Evolutionary conservation across 2,797 vertebrate species (phyloP).

Genomic region (Pempheris klunzingeri): DNA sequence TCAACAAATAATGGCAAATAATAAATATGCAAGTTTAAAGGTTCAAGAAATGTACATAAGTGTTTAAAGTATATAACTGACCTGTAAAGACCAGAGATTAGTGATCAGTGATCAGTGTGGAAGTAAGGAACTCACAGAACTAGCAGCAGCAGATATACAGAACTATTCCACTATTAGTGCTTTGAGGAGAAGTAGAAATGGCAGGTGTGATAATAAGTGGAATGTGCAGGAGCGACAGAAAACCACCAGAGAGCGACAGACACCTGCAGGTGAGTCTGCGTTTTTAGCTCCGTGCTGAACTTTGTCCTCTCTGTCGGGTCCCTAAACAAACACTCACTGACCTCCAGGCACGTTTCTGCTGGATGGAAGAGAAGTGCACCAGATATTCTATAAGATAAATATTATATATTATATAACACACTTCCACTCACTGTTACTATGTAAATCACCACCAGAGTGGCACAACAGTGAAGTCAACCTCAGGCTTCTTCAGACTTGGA

Average conservation of each 20-base stretch:
- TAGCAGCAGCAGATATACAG: neutral
- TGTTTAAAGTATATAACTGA: neutral
- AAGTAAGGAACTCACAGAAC: neutral
- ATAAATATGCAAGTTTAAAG: too few species aligned
- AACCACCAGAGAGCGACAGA: slow-evolving; percentile 48
- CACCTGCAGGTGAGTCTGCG: neutral
- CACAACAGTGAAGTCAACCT: neutral
- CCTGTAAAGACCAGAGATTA: neutral
- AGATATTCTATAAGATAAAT: too few species aligned
- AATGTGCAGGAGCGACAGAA: fast-evolving
- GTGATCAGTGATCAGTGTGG: neutral
- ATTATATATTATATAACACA: fast-evolving
- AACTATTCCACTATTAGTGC: neutral
- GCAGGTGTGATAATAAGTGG: too few species aligned
- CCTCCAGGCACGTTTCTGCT: neutral
- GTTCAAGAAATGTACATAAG: too few species aligned
- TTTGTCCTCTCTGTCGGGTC: slow-evolving; percentile 21
- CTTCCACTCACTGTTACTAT: neutral
- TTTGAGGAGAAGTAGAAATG: neutral
- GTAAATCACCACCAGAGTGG: neutral
- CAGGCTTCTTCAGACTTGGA: too few species aligned
- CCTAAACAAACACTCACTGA: slow-evolving; percentile 1
- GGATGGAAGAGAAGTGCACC: too few species aligned
- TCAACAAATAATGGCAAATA: neutral
- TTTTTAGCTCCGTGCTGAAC: slow-evolving; percentile 3